These are phyloP conservation scores for Beroe forskalii DNA, from an alignment of 37 sponge, comb jelly and placozoan genomes.

Conservation along the genomic window DNA sequence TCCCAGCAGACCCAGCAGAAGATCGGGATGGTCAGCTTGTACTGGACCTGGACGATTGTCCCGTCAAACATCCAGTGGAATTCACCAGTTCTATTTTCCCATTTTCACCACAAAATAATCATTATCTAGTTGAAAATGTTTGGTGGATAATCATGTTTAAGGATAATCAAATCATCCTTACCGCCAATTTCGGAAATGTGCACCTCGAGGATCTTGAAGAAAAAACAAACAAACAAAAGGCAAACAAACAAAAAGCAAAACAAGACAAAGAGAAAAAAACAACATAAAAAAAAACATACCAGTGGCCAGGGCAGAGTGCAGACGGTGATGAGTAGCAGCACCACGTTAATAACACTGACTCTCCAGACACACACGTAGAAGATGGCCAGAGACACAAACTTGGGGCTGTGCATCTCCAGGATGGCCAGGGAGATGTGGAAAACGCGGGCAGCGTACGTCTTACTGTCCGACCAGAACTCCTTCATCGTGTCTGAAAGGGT, in stretches of 20 bases:
- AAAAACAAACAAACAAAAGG: too few relatives aligned
- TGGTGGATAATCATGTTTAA: too few relatives aligned
- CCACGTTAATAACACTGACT: conserved; percentile 44
- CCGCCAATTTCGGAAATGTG: too few relatives aligned
- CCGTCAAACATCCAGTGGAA: too few relatives aligned
- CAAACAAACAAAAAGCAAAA: too few relatives aligned
- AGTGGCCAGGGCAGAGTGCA: conserved; percentile 32
- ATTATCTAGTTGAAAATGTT: too few relatives aligned
- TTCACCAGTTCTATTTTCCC: too few relatives aligned
- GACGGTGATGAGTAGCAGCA: conserved; percentile 30
- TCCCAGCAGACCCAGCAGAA: conserved; percentile 50
- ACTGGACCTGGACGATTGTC: conserved; percentile 32
- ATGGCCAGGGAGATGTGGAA: conserved; percentile 51
- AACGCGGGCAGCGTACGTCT: not conserved
- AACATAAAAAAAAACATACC: not conserved
- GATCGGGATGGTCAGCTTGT: conserved; percentile 46
- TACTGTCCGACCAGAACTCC: conserved; percentile 26
- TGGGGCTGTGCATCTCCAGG: conserved; percentile 54
- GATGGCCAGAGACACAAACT: conserved; percentile 37
- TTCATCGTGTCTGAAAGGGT: not conserved
- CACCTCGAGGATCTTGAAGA: too few relatives aligned
- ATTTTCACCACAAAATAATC: too few relatives aligned
- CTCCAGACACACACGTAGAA: conserved; percentile 53
- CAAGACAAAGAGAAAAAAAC: not conserved
- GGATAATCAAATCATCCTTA: too few relatives aligned